phyloP scores from a whole-genome alignment of 2,797 vertebrate genomes.

The Podarcis siculus region DNA sequence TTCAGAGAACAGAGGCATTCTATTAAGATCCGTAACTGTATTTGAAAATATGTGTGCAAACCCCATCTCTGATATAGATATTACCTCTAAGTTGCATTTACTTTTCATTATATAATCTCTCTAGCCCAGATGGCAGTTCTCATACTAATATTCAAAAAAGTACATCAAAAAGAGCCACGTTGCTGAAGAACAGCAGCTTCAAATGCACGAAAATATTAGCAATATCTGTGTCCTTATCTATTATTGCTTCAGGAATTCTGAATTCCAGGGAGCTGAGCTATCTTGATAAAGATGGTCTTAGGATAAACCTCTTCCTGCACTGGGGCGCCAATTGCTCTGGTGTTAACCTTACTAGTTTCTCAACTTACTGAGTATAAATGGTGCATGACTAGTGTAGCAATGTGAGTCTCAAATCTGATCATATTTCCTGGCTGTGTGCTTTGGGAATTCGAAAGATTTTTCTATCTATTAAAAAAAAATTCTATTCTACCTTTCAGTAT shows the following conservation, averaged over 20 bases:
- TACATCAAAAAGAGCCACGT: conserved; percentile 18
- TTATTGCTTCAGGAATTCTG: conserved; percentile 3
- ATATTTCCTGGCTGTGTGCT: not conserved
- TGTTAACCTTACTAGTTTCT: conserved; percentile 16
- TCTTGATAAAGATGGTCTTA: conserved; percentile 31
- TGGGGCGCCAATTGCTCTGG: not conserved
- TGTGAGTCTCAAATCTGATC: too few species aligned
- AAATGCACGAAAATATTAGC: conserved; percentile 11
- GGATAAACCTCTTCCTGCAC: conserved; percentile 9
- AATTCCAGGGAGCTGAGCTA: not conserved
- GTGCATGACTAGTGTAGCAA: conserved; percentile 3
- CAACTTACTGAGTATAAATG: conserved; percentile 3
- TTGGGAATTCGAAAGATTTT: not conserved
- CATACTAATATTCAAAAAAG: conserved; percentile 19
- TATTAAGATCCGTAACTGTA: conserved; percentile 11
- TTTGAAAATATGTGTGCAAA: conserved; percentile 41
- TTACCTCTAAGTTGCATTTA: conserved; percentile 32
- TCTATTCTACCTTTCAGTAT: not conserved
- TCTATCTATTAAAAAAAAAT: not conserved
- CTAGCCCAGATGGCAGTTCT: conserved; percentile 8
- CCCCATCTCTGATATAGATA: conserved; percentile 23
- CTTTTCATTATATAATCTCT: conserved; percentile 44
- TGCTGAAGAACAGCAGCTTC: conserved; percentile 12
- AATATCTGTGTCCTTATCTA: conserved; percentile 16
- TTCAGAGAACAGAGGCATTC: conserved; percentile 44